A percentile compares a stretch with the other conserved stretches of the same genome.
These are phyloP conservation scores for Phalacrocorax aristotelis DNA, from an alignment of 2,113 vertebrate genomes.

Conservation along the genomic window DNA sequence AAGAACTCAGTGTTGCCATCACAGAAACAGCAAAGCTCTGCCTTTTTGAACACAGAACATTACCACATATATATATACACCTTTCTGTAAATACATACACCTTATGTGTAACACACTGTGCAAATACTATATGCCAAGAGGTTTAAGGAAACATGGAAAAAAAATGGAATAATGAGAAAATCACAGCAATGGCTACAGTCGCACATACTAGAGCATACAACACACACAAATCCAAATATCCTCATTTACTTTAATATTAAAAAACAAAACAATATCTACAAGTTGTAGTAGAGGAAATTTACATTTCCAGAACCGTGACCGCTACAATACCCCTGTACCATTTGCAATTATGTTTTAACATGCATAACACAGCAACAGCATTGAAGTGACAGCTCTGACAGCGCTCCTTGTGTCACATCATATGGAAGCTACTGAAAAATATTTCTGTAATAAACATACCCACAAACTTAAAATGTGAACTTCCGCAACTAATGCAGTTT, in stretches of 20 bases:
- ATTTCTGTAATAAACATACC: constrained; percentile 64
- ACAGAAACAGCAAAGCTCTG: neutral
- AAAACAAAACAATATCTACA: neutral
- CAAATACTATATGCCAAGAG: neutral
- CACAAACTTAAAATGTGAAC: constrained; percentile 57
- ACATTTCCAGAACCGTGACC: neutral
- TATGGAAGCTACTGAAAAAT: constrained; percentile 61
- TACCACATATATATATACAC: accelerated
- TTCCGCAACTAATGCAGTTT: constrained; percentile 54
- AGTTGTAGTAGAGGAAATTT: neutral
- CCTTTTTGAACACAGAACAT: neutral
- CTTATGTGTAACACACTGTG: neutral
- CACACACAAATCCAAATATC: neutral
- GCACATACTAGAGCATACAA: neutral
- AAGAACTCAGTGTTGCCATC: neutral
- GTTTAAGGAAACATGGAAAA: neutral
- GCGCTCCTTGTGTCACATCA: constrained; percentile 67
- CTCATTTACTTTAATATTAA: neutral
- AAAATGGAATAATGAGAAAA: neutral
- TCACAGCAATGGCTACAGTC: neutral
- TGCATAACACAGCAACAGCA: constrained; percentile 24
- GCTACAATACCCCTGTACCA: neutral
- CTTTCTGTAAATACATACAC: neutral
- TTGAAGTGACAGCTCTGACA: constrained; percentile 63
- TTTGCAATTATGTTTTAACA: constrained; percentile 53